Evolutionary conservation across 2,113 vertebrate species (phyloP).

Genomic region (Monopterus albus): DNA sequence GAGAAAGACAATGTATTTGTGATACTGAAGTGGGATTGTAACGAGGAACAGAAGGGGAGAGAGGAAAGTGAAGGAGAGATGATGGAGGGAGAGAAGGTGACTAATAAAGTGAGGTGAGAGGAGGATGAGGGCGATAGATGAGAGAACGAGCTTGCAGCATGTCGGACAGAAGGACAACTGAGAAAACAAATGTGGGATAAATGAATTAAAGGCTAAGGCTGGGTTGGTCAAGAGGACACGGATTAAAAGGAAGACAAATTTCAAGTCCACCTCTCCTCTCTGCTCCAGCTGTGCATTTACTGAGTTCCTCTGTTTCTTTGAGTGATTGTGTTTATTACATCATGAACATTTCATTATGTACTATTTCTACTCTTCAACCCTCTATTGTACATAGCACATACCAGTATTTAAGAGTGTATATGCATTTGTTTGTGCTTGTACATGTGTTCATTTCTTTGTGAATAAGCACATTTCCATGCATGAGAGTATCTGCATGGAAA

Average conservation of each 20-base stretch:
- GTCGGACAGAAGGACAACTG: slow-evolving; percentile 42
- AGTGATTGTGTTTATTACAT: slow-evolving; percentile 14
- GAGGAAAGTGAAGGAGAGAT: not conserved
- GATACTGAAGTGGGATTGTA: not conserved
- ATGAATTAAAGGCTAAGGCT: slow-evolving; percentile 45
- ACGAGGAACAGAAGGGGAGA: slow-evolving; percentile 1
- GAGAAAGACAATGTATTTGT: not conserved
- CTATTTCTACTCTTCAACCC: not conserved
- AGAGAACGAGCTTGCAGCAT: slow-evolving; percentile 17
- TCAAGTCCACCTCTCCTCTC: slow-evolving; percentile 24
- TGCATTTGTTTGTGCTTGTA: not conserved
- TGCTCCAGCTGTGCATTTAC: not conserved
- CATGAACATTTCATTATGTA: not conserved
- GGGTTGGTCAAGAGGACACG: slow-evolving; percentile 37
- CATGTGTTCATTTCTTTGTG: not conserved
- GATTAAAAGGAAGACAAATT: slow-evolving; percentile 49
- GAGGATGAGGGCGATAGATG: slow-evolving; percentile 12
- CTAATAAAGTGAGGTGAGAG: slow-evolving; percentile 24
- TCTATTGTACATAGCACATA: not conserved
- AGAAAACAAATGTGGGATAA: slow-evolving; percentile 35
- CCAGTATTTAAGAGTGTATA: not conserved
- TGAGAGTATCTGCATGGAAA: slow-evolving; percentile 10
- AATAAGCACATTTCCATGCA: not conserved
- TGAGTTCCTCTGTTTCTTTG: not conserved
- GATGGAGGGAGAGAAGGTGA: slow-evolving; percentile 13